These are phyloP conservation scores for Sebastolobus altivelis DNA, from an alignment of 2,797 vertebrate genomes.

Conservation along the genomic window DNA sequence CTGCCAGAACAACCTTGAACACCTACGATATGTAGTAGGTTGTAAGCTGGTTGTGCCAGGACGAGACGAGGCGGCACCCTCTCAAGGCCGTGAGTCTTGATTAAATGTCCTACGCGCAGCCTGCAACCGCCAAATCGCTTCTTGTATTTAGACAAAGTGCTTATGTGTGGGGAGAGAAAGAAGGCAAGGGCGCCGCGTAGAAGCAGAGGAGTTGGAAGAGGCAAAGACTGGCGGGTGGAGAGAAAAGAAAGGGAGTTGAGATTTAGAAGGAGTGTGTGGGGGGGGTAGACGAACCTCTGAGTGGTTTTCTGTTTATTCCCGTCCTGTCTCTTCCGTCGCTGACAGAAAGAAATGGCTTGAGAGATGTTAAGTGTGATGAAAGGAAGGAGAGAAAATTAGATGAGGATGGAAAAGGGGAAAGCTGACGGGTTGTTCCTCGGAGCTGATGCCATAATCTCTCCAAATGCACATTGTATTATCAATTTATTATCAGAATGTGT, in stretches of 20 bases:
- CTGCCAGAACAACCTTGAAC: not conserved
- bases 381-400: slow-evolving; percentile 31
- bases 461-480: slow-evolving; percentile 41
- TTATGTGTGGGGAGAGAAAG: slow-evolving; percentile 21
- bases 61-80: not conserved
- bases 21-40: not conserved
- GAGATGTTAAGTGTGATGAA: slow-evolving; percentile 42
- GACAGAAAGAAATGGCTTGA: slow-evolving; percentile 27
- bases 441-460: slow-evolving; percentile 44
- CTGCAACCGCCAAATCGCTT: slow-evolving; percentile 29
- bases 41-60: not conserved
- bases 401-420: slow-evolving; percentile 11
- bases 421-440: slow-evolving; percentile 20
- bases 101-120: slow-evolving; percentile 45
- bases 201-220: slow-evolving; percentile 5
- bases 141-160: slow-evolving; percentile 49
- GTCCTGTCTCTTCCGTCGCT: slow-evolving; percentile 13
- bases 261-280: not conserved
- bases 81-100: slow-evolving; percentile 18
- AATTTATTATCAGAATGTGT: slow-evolving; percentile 43
- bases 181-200: slow-evolving; percentile 15
- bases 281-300: slow-evolving; percentile 27
- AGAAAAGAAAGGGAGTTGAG: not conserved
- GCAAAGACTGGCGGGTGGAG: slow-evolving; percentile 9
- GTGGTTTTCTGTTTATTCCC: slow-evolving; percentile 46